Conservation (phyloP, 2,888 invertebrate species). For the Coleophora flavipennella region DNA sequence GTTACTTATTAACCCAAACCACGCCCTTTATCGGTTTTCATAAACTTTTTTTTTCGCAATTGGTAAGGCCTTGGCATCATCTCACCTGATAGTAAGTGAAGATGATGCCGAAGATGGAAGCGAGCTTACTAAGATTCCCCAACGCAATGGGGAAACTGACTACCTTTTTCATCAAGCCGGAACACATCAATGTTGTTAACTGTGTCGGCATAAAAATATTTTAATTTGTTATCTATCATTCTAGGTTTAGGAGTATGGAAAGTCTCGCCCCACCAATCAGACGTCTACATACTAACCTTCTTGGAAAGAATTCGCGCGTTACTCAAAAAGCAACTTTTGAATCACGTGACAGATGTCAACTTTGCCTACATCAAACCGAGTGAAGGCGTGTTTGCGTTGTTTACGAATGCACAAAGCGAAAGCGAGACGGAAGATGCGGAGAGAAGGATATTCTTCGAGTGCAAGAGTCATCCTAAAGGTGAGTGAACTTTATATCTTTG, state of each 20-base stretch:
- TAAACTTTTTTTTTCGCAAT: too few species aligned
- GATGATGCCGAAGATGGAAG: too few species aligned
- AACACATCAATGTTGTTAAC: too few species aligned
- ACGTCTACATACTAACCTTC: constrained; percentile 76
- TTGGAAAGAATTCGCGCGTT: constrained; percentile 71
- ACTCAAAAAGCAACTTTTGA: constrained; percentile 57
- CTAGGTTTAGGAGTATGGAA: constrained; percentile 77
- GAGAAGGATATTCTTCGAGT: constrained; percentile 44
- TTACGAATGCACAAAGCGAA: constrained; percentile 3
- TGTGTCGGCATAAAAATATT: too few species aligned
- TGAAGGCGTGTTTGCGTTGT: constrained; percentile 18
- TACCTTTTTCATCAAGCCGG: too few species aligned
- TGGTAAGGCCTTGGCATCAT: too few species aligned
- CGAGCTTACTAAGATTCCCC: too few species aligned
- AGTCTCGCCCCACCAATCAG: constrained; percentile 72
- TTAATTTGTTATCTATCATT: constrained; percentile 2
- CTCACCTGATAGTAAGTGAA: too few species aligned
- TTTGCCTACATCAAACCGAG: constrained; percentile 74
- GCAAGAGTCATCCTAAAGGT: constrained; percentile 53
- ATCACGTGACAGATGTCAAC: constrained; percentile 75
- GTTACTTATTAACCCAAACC: too few species aligned
- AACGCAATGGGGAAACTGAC: too few species aligned
- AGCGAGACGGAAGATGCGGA: constrained; percentile 22
- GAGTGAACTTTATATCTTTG: too few species aligned
- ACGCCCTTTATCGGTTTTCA: too few species aligned